Conservation (phyloP, 2,113 vertebrate genomes). For the Papio anubis region DNA sequence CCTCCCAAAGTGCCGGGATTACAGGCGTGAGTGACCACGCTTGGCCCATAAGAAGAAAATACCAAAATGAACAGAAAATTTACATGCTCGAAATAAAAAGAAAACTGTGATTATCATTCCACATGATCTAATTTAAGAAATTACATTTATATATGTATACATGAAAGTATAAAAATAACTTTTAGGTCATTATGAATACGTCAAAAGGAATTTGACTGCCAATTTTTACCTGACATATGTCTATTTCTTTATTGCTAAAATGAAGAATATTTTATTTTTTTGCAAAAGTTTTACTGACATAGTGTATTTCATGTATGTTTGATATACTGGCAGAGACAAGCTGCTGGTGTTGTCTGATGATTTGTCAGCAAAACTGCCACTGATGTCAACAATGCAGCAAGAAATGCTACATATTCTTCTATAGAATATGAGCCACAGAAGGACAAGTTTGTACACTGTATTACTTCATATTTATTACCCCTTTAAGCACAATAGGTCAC, state of each 20-base stretch:
- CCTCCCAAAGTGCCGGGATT: no score
- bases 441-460: not conserved
- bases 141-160: not conserved
- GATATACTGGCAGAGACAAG: slow-evolving; percentile 8
- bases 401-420: slow-evolving; percentile 19
- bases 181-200: not conserved
- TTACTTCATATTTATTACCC: slow-evolving; percentile 44
- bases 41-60: not conserved
- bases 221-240: not conserved
- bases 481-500: not conserved
- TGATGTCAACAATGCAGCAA: slow-evolving; percentile 11
- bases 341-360: not conserved
- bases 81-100: not conserved
- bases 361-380: slow-evolving; percentile 45
- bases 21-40: no score
- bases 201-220: slow-evolving; percentile 7
- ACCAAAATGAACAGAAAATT: not conserved
- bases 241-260: not conserved
- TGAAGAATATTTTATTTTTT: not conserved
- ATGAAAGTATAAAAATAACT: not conserved
- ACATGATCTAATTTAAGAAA: not conserved
- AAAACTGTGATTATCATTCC: not conserved
- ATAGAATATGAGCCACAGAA: slow-evolving; percentile 42
- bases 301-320: slow-evolving; percentile 8
- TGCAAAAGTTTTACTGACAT: not conserved